phyloP scores from a whole-genome alignment of 2,113 vertebrate genomes.

The Columba janthina region DNA sequence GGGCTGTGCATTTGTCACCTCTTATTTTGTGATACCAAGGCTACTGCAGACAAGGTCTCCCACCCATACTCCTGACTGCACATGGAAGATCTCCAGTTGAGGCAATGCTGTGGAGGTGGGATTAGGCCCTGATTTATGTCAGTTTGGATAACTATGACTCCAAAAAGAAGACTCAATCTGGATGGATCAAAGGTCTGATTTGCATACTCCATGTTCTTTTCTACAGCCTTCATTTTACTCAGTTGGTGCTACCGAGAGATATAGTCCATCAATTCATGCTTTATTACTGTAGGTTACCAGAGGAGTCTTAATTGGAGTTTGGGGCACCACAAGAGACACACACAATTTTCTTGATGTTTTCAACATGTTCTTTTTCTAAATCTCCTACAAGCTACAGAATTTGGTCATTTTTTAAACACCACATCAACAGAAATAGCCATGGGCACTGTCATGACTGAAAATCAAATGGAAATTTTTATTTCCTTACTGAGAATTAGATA shows the following conservation, averaged over 20 bases:
- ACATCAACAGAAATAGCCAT: not conserved
- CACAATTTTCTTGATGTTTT: not conserved
- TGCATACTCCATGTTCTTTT: not conserved
- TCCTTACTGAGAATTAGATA: not conserved
- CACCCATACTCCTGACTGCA: not conserved
- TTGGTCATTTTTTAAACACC: not conserved
- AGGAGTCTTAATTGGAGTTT: not conserved
- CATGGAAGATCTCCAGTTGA: accelerated
- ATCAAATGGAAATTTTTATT: not conserved
- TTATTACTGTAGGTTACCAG: not conserved
- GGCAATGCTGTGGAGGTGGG: not conserved
- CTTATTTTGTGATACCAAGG: not conserved
- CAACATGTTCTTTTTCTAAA: not conserved
- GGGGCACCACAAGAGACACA: not conserved
- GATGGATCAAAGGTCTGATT: not conserved
- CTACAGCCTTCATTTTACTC: not conserved
- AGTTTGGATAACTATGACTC: not conserved
- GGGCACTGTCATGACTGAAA: not conserved
- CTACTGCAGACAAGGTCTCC: not conserved
- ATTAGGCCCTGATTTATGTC: not conserved
- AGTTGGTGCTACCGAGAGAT: not conserved
- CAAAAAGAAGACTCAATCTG: not conserved
- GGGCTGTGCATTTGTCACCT: not conserved
- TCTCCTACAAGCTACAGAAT: not conserved
- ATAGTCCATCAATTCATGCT: not conserved